Evolutionary conservation across 2,888 invertebrate species (phyloP), one percentile per base, ranked within the genome.

Genomic region (Micropterix aruncella): DNA sequence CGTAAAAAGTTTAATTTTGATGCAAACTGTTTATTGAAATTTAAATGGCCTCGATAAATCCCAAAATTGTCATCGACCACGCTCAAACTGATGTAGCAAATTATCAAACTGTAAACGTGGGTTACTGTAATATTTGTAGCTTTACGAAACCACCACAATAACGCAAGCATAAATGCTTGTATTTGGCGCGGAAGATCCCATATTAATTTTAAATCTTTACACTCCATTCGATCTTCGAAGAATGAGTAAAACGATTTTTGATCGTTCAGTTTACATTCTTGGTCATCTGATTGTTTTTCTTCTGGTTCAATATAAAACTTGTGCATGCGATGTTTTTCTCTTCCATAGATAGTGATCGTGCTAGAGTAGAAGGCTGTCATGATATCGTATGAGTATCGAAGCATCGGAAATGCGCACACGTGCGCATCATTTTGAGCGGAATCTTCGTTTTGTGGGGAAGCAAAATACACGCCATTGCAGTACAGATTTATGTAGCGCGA

Each of bases 361-460:
- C 65, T 63, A 47, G 60, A 50, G 2, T 58, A 48, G 48, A 63
- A 70, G 45, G 67, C 65, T 27, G 63, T 70, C 1, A 71, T 51
- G 12, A 70, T 56, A 52, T 70, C 70, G 57, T 66, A 79, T 42
- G 80, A 74, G 47, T 75, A 74, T 52, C 68, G 62, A 37, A 87
- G 53, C 48, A 88, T 75, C 12, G 77, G 73, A 48, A 82, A 56
- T 19, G 75, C 71, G 44, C 77, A 70, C 4, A 70, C 54, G 52
- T 77, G 77, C 4, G 80, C 72, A 48, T 82, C 75, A 3, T 71
- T 64, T 40, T 72, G 70, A 2, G 60, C 59, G 53, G 74, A 77
- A 58, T 84, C 78, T 60, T 89, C 88, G 3, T 85, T 75, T 65
- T 84, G 85, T 0, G 82, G 79, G 42, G 71, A 70, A 51, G 77